Percentiles rank a stretch among this genome's conserved stretches.
Conservation (phyloP, 2,797 vertebrate genomes). For the Microtus californicus region DNA sequence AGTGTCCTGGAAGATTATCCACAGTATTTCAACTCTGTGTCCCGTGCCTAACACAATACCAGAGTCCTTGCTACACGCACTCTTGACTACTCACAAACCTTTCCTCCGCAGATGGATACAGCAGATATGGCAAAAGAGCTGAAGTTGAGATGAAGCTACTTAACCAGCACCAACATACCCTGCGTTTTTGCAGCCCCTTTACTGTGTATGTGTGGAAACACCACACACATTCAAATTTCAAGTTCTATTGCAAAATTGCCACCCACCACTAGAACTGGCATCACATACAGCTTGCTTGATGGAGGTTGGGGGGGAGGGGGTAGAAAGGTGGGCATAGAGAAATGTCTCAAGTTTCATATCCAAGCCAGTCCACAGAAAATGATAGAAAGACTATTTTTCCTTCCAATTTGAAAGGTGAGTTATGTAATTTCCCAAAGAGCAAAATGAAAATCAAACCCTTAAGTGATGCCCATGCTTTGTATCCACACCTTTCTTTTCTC, state of each 20-base stretch:
- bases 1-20: neutral
- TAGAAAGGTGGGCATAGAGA: neutral
- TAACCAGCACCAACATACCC: neutral
- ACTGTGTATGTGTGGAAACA: neutral
- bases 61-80: neutral
- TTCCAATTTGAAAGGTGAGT: slow-evolving; percentile 28
- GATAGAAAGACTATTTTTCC: slow-evolving; percentile 9
- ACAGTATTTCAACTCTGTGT: neutral
- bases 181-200: neutral
- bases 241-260: neutral
- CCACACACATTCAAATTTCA: neutral
- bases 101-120: slow-evolving; percentile 12
- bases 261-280: neutral
- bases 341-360: neutral
- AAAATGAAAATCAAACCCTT: slow-evolving; percentile 37
- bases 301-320: neutral
- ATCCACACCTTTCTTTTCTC: slow-evolving; percentile 48
- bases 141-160: neutral
- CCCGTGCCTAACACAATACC: neutral
- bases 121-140: neutral
- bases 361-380: neutral
- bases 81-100: neutral
- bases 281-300: neutral
- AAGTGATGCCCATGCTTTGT: neutral
- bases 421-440: slow-evolving; percentile 24